These are phyloP conservation scores for silkworm (Bombyx mori) DNA, from an alignment of 1,140 invertebrate species.

Conservation along the genomic window DNA sequence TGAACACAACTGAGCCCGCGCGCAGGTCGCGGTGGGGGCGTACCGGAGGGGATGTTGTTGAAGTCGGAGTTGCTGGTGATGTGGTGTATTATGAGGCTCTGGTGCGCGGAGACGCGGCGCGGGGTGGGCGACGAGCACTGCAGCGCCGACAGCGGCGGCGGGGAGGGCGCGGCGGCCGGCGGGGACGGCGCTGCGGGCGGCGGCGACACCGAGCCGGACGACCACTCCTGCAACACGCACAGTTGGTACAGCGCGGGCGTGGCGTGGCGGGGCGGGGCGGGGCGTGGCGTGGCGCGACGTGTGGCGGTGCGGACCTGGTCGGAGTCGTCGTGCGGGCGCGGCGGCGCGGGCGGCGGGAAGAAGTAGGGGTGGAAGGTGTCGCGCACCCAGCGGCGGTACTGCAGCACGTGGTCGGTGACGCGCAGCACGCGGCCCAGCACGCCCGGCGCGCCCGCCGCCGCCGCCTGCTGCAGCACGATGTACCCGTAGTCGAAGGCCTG, in stretches of 20 bases:
- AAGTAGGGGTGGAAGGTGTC: constrained; percentile 73
- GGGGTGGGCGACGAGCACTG: constrained; percentile 62
- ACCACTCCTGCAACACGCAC: constrained; percentile 32
- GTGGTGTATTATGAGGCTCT: constrained; percentile 60
- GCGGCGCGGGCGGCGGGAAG: constrained; percentile 35
- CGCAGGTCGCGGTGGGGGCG: constrained; percentile 2
- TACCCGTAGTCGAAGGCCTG: constrained; percentile 96
- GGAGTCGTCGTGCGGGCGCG: constrained; percentile 1
- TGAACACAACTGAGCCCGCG: too few species aligned
- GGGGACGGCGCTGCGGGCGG: constrained; percentile 2
- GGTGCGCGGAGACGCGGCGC: constrained; percentile 56
- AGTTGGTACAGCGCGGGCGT: neutral
- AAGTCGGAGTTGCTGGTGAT: constrained; percentile 62
- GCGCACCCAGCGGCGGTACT: constrained; percentile 86
- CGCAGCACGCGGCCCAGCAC: constrained; percentile 90
- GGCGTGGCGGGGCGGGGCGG: neutral
- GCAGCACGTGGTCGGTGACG: constrained; percentile 94
- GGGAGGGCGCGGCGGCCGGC: constrained; percentile 22
- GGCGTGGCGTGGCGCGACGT: constrained; percentile 8
- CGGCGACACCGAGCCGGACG: constrained; percentile 17
- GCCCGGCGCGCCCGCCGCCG: constrained; percentile 81
- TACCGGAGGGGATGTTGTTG: constrained; percentile 59
- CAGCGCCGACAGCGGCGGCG: constrained; percentile 55
- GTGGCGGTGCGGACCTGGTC: constrained; percentile 6
- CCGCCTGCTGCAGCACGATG: constrained; percentile 85